A percentile compares a stretch with the other conserved stretches of the same genome.
phyloP scores from a whole-genome alignment of 2,888 invertebrate genomes.

The Drosophila picticornis region DNA sequence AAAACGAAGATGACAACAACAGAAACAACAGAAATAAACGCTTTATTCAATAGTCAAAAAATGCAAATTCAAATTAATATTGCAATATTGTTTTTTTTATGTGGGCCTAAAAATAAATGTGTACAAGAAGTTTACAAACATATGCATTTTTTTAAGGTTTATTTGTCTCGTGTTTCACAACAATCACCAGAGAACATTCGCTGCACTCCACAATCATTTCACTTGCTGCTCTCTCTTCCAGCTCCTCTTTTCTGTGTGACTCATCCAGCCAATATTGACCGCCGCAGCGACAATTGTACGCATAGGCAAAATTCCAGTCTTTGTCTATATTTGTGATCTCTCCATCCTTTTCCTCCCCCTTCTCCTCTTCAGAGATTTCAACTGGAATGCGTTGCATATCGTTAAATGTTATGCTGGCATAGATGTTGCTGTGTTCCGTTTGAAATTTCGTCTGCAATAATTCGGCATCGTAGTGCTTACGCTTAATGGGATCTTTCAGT shows the following conservation, averaged over 20 bases:
- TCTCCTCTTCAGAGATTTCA: slow-evolving; percentile 37
- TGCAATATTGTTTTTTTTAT: slow-evolving; percentile 4
- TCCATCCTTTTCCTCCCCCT: slow-evolving; percentile 17
- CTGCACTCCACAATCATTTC: slow-evolving; percentile 88
- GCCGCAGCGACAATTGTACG: slow-evolving; percentile 90
- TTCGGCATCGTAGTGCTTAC: slow-evolving; percentile 89
- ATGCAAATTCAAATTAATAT: slow-evolving; percentile 22
- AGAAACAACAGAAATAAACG: slow-evolving; percentile 12
- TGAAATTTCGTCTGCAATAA: slow-evolving; percentile 87
- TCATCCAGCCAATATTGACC: slow-evolving; percentile 85
- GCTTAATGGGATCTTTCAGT: slow-evolving; percentile 87
- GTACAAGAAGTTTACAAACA: not conserved
- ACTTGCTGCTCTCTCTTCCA: slow-evolving; percentile 52
- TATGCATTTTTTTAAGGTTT: slow-evolving; percentile 26
- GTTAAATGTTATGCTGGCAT: slow-evolving; percentile 84
- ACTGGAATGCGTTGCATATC: slow-evolving; percentile 84
- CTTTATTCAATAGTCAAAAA: slow-evolving; percentile 25
- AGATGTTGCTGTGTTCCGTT: slow-evolving; percentile 87
- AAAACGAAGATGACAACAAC: slow-evolving; percentile 18
- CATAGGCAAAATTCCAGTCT: slow-evolving; percentile 68
- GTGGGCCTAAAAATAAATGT: slow-evolving; percentile 19
- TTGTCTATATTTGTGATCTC: slow-evolving; percentile 41
- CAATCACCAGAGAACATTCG: slow-evolving; percentile 91
- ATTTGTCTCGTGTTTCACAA: slow-evolving; percentile 71
- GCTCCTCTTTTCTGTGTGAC: slow-evolving; percentile 60